Base-by-base conservation (phyloP, 2,797 vertebrate genomes). In the Sebastes glaucus region DNA sequence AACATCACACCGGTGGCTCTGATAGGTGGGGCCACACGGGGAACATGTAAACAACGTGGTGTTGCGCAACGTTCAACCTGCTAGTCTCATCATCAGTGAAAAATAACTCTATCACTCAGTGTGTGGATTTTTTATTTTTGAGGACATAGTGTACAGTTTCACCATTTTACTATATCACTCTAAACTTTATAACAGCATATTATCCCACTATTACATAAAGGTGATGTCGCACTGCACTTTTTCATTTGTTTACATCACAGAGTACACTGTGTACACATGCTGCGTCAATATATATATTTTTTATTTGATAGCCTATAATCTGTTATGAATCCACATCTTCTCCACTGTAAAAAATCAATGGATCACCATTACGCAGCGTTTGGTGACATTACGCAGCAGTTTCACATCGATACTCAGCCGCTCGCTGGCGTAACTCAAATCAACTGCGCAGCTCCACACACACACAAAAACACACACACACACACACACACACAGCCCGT, bases 41-140 rank as follows among this genome's bases (percentile, higher is more conserved):
- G 81, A 81, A 79, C 94, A 91, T 92, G 95, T 95, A 94, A 96
- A 96, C 95, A 96, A 94, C 88, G 68, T 74, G 62, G 67, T 35
- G 92, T 95, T 95, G 94, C 94, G 94, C 94, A 96, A 93, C 93
- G 80, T 46, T 61, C 27, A 67, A 23, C 46, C 65, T 20, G 78
- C 49, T 18, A 46, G 42, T 18, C 42, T 46, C 42, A 46, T 46
- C 42, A 46, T 46, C 35, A 14, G 22, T 1, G 49, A 10, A 35
- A 68, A 20, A 49, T 0, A 60, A 28, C 52, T 9, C 7, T 7
- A n/a, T 32, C 22, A 23, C 55, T 46, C 55, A 63, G 7, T 33
- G 1, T 20, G 14, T 5, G 23, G 14, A 42, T 0, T 6, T 42
- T 32, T 33, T 28, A 38, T 32, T 42, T 27, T 7, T 7, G 11